Evolutionary conservation across 2,113 vertebrate genomes (phyloP).

Genomic region (Sarotherodon lohbergeri): DNA sequence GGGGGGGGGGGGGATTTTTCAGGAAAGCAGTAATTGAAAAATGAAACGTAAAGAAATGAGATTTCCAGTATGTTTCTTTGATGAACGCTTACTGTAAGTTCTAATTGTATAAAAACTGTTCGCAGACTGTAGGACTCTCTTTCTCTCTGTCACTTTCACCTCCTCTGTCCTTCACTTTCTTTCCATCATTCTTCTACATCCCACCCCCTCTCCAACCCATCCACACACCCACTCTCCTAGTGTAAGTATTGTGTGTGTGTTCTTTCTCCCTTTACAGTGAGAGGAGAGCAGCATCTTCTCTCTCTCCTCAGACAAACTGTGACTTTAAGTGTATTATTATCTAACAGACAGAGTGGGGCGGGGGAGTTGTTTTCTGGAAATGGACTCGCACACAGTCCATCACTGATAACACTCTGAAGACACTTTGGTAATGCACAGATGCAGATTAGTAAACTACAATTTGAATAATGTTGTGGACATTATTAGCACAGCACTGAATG

Average conservation of each 20-base stretch:
- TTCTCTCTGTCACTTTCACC: slow-evolving; percentile 15
- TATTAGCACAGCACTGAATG: neutral
- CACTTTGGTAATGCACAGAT: neutral
- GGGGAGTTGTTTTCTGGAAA: slow-evolving; percentile 48
- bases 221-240: neutral
- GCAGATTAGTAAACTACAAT: neutral
- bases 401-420: neutral
- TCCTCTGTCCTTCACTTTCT: slow-evolving; percentile 33
- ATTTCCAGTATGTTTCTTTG: slow-evolving; percentile 49
- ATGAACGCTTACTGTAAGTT: slow-evolving; percentile 58
- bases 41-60: slow-evolving; percentile 38
- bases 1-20: neutral
- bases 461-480: neutral
- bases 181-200: neutral
- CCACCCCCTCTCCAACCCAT: neutral
- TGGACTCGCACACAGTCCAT: neutral
- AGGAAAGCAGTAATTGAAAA: slow-evolving; percentile 36
- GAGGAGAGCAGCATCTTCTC: slow-evolving; percentile 19
- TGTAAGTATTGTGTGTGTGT: neutral
- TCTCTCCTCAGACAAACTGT: neutral
- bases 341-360: neutral
- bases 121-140: slow-evolving; percentile 11
- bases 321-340: slow-evolving; percentile 58
- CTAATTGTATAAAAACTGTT: slow-evolving; percentile 58
- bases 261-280: slow-evolving; percentile 39